These are phyloP conservation scores for Malacoctenus gilli DNA, from an alignment of 2,797 vertebrate genomes.

Conservation along the genomic window DNA sequence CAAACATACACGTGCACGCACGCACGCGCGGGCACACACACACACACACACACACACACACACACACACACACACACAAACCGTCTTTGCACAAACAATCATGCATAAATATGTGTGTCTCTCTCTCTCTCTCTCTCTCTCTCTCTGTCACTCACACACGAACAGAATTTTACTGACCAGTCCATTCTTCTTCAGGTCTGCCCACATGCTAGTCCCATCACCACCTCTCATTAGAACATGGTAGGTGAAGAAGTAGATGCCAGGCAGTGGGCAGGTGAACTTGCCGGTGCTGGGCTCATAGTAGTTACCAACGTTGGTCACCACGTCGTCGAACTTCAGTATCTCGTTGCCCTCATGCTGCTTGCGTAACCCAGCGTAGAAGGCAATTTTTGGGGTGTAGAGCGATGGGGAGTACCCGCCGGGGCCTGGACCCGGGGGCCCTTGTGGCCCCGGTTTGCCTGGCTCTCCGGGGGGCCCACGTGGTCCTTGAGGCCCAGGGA, in stretches of 20 bases:
- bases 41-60: background rate
- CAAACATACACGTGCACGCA: background rate
- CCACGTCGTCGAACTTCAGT: conserved; percentile 91
- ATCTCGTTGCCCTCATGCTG: conserved; percentile 89
- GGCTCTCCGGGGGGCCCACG: conserved; percentile 86
- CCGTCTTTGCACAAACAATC: background rate
- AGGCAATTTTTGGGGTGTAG: conserved; percentile 92
- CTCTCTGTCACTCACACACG: conserved; percentile 18
- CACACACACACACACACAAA: background rate
- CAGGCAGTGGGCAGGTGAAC: conserved; percentile 91
- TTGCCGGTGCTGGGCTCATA: conserved; percentile 92
- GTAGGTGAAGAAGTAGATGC: conserved; percentile 93
- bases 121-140: conserved; percentile 9
- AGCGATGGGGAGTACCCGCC: conserved; percentile 86
- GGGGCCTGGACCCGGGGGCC: conserved; percentile 84
- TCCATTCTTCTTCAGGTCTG: conserved; percentile 91
- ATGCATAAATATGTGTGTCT: conserved; percentile 3
- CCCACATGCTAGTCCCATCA: conserved; percentile 91
- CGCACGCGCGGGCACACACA: background rate
- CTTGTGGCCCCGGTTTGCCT: conserved; percentile 87
- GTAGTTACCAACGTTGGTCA: conserved; percentile 93
- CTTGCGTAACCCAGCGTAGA: conserved; percentile 89
- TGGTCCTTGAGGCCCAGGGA: conserved; percentile 84
- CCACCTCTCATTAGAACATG: conserved; percentile 90
- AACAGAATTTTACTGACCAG: conserved; percentile 83